A percentile compares a stretch with the other conserved stretches of the same genome.
Evolutionary conservation across 2,797 vertebrate genomes (phyloP).

Genomic region (Epinephelus coioides): DNA sequence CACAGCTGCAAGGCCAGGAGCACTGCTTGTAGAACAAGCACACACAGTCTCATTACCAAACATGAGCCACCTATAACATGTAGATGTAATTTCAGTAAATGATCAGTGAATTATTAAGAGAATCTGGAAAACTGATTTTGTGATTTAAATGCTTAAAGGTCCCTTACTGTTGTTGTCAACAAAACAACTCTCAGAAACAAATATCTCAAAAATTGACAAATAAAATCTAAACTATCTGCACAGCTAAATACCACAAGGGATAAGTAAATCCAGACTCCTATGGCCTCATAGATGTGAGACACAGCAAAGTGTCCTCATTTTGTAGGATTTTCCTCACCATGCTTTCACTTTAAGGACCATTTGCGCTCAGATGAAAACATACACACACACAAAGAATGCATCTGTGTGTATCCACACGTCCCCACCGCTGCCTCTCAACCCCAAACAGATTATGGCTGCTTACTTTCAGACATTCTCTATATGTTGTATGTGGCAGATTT

Average conservation of each 20-base stretch:
- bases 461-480: slow-evolving; percentile 75
- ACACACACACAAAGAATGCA: slow-evolving; percentile 26
- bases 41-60: slow-evolving; percentile 13
- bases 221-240: neutral
- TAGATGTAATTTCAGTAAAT: slow-evolving; percentile 16
- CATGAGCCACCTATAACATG: slow-evolving; percentile 18
- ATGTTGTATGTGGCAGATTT: slow-evolving; percentile 73
- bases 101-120: neutral
- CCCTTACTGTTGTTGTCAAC: too few relatives aligned
- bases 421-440: slow-evolving; percentile 35
- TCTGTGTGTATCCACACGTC: slow-evolving; percentile 19
- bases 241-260: neutral
- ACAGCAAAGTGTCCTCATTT: neutral
- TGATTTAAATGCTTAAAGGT: neutral
- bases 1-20: slow-evolving; percentile 18
- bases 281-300: neutral
- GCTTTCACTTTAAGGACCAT: neutral
- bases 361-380: slow-evolving; percentile 2
- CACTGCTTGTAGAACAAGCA: neutral
- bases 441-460: slow-evolving; percentile 49
- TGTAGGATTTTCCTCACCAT: neutral
- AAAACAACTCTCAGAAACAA: neutral
- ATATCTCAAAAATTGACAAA: neutral
- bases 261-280: neutral
- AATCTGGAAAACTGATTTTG: neutral